Conservation (phyloP, 2,888 invertebrate species). For the Seladonia tumulorum region DNA sequence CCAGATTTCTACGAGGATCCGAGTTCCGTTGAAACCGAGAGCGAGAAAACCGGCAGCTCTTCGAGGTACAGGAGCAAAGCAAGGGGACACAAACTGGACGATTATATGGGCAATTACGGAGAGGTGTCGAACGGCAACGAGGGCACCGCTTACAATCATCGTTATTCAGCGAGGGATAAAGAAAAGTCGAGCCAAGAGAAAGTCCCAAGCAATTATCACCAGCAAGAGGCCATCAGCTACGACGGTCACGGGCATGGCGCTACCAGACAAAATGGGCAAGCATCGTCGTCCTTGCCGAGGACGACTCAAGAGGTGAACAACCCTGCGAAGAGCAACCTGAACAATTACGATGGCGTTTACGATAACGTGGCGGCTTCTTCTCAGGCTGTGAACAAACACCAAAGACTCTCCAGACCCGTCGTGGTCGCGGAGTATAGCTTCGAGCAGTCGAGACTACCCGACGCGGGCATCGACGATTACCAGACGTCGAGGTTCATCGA, state of each 20-base stretch:
- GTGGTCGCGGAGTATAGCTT: constrained; percentile 74
- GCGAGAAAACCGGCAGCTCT: background rate
- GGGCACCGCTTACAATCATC: constrained; percentile 41
- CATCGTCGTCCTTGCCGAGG: constrained; percentile 60
- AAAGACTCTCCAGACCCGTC: constrained; percentile 73
- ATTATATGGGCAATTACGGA: constrained; percentile 68
- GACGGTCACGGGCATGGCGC: constrained; percentile 59
- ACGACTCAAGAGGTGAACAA: constrained; percentile 61
- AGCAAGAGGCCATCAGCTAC: constrained; percentile 61
- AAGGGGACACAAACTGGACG: constrained; percentile 68
- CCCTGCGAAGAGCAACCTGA: constrained; percentile 11
- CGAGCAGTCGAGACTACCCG: constrained; percentile 34
- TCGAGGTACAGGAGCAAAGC: constrained; percentile 22
- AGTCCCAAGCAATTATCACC: constrained; percentile 68
- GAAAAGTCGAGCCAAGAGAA: constrained; percentile 67
- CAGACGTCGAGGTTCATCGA: constrained; percentile 49
- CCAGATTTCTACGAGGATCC: constrained; percentile 77
- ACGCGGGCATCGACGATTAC: constrained; percentile 3
- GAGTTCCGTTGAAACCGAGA: constrained; percentile 40
- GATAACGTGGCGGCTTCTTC: constrained; percentile 21
- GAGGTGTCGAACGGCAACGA: constrained; percentile 26
- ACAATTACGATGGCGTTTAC: constrained; percentile 20
- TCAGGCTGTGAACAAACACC: constrained; percentile 11
- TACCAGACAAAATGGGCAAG: constrained; percentile 39
- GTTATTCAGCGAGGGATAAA: constrained; percentile 55